Evolutionary conservation across 2,888 invertebrate genomes (phyloP), one percentile per base, ranked within the genome.

Genomic region (Drosophila infuscata): DNA sequence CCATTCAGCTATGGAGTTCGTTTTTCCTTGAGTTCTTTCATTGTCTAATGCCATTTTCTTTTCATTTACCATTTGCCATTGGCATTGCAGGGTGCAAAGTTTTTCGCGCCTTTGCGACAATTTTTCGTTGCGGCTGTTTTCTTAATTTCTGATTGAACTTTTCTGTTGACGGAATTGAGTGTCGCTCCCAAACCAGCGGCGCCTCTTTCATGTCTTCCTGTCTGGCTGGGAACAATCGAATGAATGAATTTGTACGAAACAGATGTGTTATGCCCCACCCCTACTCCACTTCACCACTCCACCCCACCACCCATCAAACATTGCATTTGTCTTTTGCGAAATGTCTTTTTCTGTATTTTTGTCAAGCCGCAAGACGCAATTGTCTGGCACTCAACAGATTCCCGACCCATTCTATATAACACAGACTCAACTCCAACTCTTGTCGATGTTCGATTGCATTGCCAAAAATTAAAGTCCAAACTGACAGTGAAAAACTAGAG

Each of bases 141-240:
- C 90, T 90, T 88, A 88, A 88, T 90, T 88, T 88, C 89, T 88
- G 88, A 88, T 88, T 90, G 90, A 90, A 88, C 89, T 88, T 88
- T 89, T 88, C 82, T 88, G 83, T 84, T 90, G 89, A 85, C 76
- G 85, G 84, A 84, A 84, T 82, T 74, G 76, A 83, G 74, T 77
- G 81, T 76, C 66, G 60, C 25, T 48, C 15, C 29, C 53, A 48
- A 43, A 52, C 54, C 48, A 49, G 11, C 46, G 46, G 17, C 54
- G n/a, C 46, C 48, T 33, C 43, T n/a, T 38, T 41, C 46, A 36
- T 30, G 52, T 58, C 76, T 52, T 51, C 49, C 52, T 51, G 33
- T 25, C 46, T 46, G 70, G 59, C 69, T 74, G 79, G 60, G 61
- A 76, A 83, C 89, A 89, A 90, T 84, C 75, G 84, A 75, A 58